A percentile compares a stretch with the other conserved stretches of the same genome.
phyloP scores from a whole-genome alignment of 2,888 invertebrate species.

The Acrocera orbiculus region DNA sequence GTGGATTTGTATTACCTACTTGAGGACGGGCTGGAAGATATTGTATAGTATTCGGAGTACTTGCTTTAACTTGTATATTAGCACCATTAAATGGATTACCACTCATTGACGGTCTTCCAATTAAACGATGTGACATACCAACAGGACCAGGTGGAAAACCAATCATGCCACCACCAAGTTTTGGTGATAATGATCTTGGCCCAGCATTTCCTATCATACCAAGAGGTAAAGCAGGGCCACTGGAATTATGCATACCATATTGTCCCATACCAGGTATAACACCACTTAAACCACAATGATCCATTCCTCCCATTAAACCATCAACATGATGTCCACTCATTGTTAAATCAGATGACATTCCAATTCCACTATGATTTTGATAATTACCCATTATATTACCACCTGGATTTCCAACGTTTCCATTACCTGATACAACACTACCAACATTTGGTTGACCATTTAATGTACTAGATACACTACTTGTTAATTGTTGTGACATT shows the following conservation, averaged over 20 bases:
- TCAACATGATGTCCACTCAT: conserved; percentile 19
- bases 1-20: conserved; percentile 47
- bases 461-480: conserved; percentile 44
- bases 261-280: conserved; percentile 30
- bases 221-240: conserved; percentile 25
- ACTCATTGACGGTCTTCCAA: conserved; percentile 46
- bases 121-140: conserved; percentile 37
- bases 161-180: conserved; percentile 40
- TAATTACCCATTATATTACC: conserved; percentile 10
- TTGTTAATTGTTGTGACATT: conserved; percentile 85
- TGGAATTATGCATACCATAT: conserved; percentile 17
- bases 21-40: conserved; percentile 93
- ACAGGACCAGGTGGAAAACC: conserved; percentile 33
- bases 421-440: conserved; percentile 27
- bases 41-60: conserved; percentile 95
- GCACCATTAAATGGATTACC: conserved; percentile 39
- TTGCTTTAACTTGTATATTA: conserved; percentile 87
- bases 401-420: conserved; percentile 2
- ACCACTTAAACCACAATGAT: conserved; percentile 29
- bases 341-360: conserved; percentile 7
- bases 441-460: conserved; percentile 35
- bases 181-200: conserved; percentile 42
- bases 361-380: conserved; percentile 10
- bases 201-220: conserved; percentile 31
- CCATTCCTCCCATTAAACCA: conserved; percentile 18